Evolutionary conservation across 2,113 vertebrate species (phyloP).

Genomic region (Lepidothrix coronata): DNA sequence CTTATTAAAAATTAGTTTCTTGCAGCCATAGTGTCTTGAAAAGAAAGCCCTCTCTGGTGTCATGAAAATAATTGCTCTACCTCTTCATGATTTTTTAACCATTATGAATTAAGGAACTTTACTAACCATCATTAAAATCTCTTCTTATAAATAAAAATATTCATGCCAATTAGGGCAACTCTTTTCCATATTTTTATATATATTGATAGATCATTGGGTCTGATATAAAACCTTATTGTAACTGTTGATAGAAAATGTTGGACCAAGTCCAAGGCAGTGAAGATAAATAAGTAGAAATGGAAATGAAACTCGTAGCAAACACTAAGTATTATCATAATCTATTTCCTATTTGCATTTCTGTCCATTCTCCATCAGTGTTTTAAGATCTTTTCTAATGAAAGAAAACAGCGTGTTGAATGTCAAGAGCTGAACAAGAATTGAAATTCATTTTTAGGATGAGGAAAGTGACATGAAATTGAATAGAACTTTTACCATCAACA

Average conservation of each 20-base stretch:
- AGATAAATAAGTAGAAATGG: background rate
- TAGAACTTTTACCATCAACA: constrained; percentile 51
- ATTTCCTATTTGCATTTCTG: background rate
- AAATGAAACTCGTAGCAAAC: constrained; percentile 1
- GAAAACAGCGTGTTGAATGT: background rate
- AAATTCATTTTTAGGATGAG: constrained; percentile 47
- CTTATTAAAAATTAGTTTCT: background rate
- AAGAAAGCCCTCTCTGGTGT: background rate
- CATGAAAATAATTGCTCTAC: background rate
- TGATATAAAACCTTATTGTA: background rate
- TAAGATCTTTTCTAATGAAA: constrained; percentile 46
- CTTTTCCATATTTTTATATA: background rate
- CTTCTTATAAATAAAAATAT: background rate
- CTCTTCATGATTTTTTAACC: background rate
- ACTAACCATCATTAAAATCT: background rate
- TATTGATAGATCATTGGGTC: background rate
- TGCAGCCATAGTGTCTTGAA: background rate
- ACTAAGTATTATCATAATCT: background rate
- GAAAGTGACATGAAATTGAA: constrained; percentile 55
- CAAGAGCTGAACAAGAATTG: constrained; percentile 19
- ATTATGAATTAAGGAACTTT: background rate
- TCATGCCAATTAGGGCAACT: background rate
- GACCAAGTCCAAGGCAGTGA: background rate
- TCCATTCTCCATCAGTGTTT: background rate
- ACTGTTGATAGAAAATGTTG: background rate